These are phyloP conservation scores for Plebejus melissa DNA, from an alignment of 2,888 invertebrate genomes.

Conservation along the genomic window DNA sequence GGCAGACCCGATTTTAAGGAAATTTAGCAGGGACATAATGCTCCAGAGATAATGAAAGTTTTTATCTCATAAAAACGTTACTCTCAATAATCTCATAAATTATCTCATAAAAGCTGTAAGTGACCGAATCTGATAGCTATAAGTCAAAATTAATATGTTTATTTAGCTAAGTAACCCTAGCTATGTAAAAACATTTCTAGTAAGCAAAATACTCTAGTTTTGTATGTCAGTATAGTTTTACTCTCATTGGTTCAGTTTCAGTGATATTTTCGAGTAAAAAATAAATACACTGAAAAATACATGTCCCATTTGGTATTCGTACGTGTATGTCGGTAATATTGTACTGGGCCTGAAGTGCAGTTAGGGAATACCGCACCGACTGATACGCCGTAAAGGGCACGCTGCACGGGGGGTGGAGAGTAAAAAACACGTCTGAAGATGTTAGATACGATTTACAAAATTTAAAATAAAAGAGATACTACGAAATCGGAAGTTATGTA, in stretches of 20 bases:
- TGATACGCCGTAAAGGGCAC: constrained; percentile 66
- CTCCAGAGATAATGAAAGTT: no score
- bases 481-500: not conserved
- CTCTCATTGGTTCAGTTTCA: constrained; percentile 12
- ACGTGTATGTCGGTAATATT: constrained; percentile 43
- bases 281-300: constrained; percentile 27
- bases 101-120: no score
- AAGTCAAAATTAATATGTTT: no score
- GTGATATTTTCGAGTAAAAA: constrained; percentile 25
- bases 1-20: no score
- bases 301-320: constrained; percentile 35
- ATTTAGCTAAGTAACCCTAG: not conserved
- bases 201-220: not conserved
- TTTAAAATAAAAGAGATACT: not conserved
- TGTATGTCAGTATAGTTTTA: constrained; percentile 9
- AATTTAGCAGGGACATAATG: no score
- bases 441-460: not conserved
- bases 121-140: no score
- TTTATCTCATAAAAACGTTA: no score
- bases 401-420: constrained; percentile 41
- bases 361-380: constrained; percentile 78
- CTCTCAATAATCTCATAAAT: no score
- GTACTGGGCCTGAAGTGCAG: constrained; percentile 72
- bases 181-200: not conserved
- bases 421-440: constrained; percentile 36